phyloP scores from a whole-genome alignment of 2,888 invertebrate genomes.

The Ectemnius continuus region DNA sequence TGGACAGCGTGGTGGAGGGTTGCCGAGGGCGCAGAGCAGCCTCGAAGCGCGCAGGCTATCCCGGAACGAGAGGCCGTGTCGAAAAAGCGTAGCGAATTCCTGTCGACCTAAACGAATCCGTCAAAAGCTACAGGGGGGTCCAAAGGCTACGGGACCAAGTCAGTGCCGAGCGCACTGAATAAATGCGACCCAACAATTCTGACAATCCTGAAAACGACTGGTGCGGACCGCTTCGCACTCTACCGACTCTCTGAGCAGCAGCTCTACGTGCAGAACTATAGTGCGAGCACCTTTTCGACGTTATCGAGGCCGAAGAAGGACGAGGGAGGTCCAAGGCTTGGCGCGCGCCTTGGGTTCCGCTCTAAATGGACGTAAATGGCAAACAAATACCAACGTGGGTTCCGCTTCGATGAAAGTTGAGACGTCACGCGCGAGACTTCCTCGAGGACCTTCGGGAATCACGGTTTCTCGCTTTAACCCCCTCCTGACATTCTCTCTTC shows the following conservation, averaged over 20 bases:
- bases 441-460: slow-evolving; percentile 18
- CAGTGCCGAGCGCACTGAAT: slow-evolving; percentile 13
- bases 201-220: slow-evolving; percentile 37
- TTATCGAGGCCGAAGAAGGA: slow-evolving; percentile 41
- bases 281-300: slow-evolving; percentile 29
- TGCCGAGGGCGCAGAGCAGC: background rate
- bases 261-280: background rate
- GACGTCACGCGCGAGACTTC: slow-evolving; percentile 59
- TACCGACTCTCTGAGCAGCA: no score
- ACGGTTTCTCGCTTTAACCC: slow-evolving; percentile 31
- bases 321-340: slow-evolving; percentile 47
- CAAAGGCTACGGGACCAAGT: slow-evolving; percentile 12
- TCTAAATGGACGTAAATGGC: slow-evolving; percentile 69
- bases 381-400: slow-evolving; percentile 67
- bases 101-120: slow-evolving; percentile 73
- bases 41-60: slow-evolving; percentile 21
- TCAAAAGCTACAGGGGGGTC: slow-evolving; percentile 63
- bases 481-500: no score
- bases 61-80: slow-evolving; percentile 56
- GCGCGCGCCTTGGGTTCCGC: slow-evolving; percentile 61
- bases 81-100: slow-evolving; percentile 73
- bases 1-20: slow-evolving; percentile 11
- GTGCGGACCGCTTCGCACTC: slow-evolving; percentile 5
- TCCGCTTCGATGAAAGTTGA: slow-evolving; percentile 63
- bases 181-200: slow-evolving; percentile 4